Evolutionary conservation across 2,113 vertebrate genomes (phyloP).

Genomic region (Gambusia holbrooki): DNA sequence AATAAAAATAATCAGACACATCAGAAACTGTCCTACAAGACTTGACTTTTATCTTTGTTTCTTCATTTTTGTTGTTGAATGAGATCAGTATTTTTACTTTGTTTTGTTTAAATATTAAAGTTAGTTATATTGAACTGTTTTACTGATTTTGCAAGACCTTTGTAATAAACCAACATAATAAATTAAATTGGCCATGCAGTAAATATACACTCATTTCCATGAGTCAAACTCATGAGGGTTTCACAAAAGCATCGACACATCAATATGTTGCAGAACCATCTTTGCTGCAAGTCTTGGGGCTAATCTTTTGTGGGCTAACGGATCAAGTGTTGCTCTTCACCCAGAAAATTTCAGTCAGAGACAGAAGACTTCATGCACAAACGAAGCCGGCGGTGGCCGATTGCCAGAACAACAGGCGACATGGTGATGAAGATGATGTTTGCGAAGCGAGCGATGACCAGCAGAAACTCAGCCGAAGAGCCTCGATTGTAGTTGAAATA

Average conservation of each 20-base stretch:
- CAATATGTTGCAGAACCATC: too few species aligned
- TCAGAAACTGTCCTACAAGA: not conserved
- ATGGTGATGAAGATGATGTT: slow-evolving; percentile 79
- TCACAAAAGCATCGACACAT: too few species aligned
- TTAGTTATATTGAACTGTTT: too few species aligned
- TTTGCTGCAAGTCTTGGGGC: too few species aligned
- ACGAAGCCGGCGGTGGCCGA: slow-evolving; percentile 78
- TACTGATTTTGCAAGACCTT: too few species aligned
- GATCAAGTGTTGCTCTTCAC: not conserved
- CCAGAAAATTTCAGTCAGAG: slow-evolving; percentile 24
- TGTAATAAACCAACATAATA: too few species aligned
- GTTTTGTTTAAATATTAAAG: too few species aligned
- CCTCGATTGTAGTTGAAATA: slow-evolving; percentile 82
- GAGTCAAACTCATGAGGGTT: too few species aligned
- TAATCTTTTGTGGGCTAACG: not conserved
- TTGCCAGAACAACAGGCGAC: slow-evolving; percentile 77
- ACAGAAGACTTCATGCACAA: slow-evolving; percentile 68
- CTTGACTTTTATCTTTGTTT: not conserved
- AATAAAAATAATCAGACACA: not conserved
- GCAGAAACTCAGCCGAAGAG: slow-evolving; percentile 62
- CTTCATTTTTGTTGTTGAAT: not conserved
- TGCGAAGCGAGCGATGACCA: slow-evolving; percentile 78
- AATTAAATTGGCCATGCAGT: too few species aligned
- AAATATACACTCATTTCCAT: too few species aligned
- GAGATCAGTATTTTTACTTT: too few species aligned